Percentiles rank a stretch among this genome's conserved stretches.
Evolutionary conservation across 2,113 vertebrate species (phyloP).

Genomic region (Nothoprocta pentlandii): DNA sequence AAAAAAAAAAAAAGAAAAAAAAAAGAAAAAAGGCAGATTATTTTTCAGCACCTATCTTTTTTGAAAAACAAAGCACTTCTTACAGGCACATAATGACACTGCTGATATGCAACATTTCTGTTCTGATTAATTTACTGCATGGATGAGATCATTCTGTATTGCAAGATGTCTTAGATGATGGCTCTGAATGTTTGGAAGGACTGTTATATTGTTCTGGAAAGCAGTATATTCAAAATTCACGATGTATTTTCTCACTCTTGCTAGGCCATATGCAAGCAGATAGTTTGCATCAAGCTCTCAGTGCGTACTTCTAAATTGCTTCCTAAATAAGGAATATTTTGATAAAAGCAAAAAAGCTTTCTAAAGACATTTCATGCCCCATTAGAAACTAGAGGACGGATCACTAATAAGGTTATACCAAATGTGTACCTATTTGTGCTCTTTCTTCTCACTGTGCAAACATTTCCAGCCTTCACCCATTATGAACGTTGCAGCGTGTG

Average conservation of each 20-base stretch:
- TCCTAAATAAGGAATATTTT: slow-evolving; percentile 10
- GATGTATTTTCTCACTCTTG: slow-evolving; percentile 21
- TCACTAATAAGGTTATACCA: slow-evolving; percentile 5
- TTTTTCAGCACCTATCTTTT: background rate
- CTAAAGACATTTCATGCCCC: slow-evolving; percentile 21
- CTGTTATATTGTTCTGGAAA: slow-evolving; percentile 20
- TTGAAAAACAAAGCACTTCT: background rate
- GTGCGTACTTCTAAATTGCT: slow-evolving; percentile 14
- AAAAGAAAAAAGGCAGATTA: background rate
- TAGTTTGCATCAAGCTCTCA: background rate
- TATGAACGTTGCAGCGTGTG: slow-evolving; percentile 27
- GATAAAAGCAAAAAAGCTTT: slow-evolving; percentile 28
- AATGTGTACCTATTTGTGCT: slow-evolving; percentile 21
- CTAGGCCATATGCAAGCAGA: slow-evolving; percentile 33
- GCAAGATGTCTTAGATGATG: background rate
- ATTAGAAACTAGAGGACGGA: slow-evolving; percentile 18
- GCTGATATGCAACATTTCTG: background rate
- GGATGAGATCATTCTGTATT: background rate
- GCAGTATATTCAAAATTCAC: slow-evolving; percentile 31
- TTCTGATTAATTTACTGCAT: slow-evolving; percentile 4
- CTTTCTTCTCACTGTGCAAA: slow-evolving; percentile 25
- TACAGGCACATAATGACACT: background rate
- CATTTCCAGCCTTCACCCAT: slow-evolving; percentile 20
- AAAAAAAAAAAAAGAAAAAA: background rate
- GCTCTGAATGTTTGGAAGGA: background rate